Conservation (phyloP, 2,888 invertebrate species). For the Heliconius ethilla region DNA sequence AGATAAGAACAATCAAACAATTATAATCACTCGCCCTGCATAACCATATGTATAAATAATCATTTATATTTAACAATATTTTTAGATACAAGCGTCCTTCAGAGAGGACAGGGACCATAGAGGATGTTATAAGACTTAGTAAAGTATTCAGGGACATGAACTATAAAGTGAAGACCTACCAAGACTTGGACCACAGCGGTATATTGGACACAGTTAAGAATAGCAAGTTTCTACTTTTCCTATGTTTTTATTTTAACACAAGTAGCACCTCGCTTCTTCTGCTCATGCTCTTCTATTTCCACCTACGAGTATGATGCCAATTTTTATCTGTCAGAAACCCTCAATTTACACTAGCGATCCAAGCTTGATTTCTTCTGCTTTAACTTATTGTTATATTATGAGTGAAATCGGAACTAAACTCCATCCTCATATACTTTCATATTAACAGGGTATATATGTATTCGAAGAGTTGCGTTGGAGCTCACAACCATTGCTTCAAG, state of each 20-base stretch:
- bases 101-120: constrained; percentile 54
- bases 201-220: constrained; percentile 53
- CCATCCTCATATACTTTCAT: too few relatives aligned
- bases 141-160: constrained; percentile 53
- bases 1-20: background rate
- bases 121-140: constrained; percentile 56
- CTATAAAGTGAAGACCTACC: constrained; percentile 53
- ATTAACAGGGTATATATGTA: too few relatives aligned
- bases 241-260: constrained; percentile 2
- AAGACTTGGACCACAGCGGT: constrained; percentile 52
- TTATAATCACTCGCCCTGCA: too few relatives aligned
- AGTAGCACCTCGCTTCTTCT: background rate
- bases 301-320: background rate
- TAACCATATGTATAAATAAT: too few relatives aligned
- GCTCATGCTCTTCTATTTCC: background rate
- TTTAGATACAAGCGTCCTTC: constrained; percentile 45
- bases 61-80: background rate
- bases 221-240: constrained; percentile 48
- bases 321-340: background rate
- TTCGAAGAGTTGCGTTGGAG: background rate
- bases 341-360: too few relatives aligned
- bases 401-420: too few relatives aligned
- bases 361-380: too few relatives aligned
- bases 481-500: background rate
- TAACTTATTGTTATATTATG: too few relatives aligned